Percentiles rank a stretch among this genome's conserved stretches.
Conservation (phyloP, 2,888 invertebrate species). For the Pachycephus smyrnensis region DNA sequence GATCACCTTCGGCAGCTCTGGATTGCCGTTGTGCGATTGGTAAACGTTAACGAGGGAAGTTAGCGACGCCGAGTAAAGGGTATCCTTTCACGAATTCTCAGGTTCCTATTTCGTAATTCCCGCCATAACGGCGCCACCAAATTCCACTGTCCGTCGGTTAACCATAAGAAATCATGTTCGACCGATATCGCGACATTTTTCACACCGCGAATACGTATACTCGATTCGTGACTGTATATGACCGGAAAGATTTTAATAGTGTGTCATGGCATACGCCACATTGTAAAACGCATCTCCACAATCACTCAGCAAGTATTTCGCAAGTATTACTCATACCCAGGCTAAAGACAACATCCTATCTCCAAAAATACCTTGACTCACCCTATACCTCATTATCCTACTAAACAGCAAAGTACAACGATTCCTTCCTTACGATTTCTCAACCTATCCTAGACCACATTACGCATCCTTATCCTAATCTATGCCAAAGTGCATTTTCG, state of each 20-base stretch:
- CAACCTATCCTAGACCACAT: too few species aligned
- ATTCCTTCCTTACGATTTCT: too few species aligned
- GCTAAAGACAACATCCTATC: too few species aligned
- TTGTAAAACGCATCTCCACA: too few species aligned
- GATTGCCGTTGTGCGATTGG: not conserved
- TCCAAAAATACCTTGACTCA: too few species aligned
- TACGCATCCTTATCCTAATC: too few species aligned
- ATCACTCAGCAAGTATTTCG: too few species aligned
- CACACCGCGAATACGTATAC: not conserved
- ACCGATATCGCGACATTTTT: not conserved
- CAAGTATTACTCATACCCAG: too few species aligned
- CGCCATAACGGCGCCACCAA: not conserved
- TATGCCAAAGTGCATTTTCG: too few species aligned
- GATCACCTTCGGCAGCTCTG: not conserved
- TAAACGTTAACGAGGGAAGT: not conserved
- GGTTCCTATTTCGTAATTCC: slow-evolving; percentile 7
- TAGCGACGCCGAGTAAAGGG: not conserved
- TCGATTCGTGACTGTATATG: not conserved
- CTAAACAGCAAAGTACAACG: too few species aligned
- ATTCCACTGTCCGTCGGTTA: not conserved
- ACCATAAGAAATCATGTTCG: not conserved
- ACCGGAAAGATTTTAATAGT: not conserved
- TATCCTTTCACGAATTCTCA: slow-evolving; percentile 1
- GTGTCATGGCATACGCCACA: too few species aligned
- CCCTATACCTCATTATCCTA: too few species aligned